Conservation (phyloP, 2,888 invertebrate species). For the Lepas anatifera region DNA sequence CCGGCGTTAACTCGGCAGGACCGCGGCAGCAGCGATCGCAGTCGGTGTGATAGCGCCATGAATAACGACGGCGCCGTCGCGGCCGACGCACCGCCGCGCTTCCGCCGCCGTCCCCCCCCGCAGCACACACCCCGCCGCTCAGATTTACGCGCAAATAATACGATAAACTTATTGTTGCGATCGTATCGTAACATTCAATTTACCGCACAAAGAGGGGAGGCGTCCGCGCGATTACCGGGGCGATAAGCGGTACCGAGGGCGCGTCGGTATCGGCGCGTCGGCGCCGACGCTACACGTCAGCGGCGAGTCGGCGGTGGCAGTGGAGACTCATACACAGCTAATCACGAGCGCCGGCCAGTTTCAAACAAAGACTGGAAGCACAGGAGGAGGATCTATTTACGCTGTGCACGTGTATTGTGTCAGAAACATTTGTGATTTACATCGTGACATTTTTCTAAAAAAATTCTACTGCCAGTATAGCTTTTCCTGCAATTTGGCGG, state of each 20-base stretch:
- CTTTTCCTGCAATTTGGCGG: no score
- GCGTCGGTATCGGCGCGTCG: no score
- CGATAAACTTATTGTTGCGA: slow-evolving; percentile 7
- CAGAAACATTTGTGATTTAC: no score
- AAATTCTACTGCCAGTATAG: no score
- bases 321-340: no score
- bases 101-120: neutral
- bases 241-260: neutral
- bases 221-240: neutral
- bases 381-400: no score
- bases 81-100: neutral
- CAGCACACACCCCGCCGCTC: neutral
- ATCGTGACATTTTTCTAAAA: no score
- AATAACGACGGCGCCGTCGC: neutral
- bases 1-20: no score
- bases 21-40: neutral
- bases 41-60: neutral
- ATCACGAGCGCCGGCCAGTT: no score
- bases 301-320: neutral
- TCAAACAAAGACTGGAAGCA: no score
- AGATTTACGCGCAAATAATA: slow-evolving; percentile 11
- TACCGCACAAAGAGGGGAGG: slow-evolving; percentile 11
- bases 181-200: slow-evolving; percentile 11
- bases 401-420: no score
- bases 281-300: neutral